A percentile compares a stretch with the other conserved stretches of the same genome.
These are phyloP conservation scores for Globodera ellingtonae DNA, from an alignment of 1,140 invertebrate genomes.

Conservation along the genomic window DNA sequence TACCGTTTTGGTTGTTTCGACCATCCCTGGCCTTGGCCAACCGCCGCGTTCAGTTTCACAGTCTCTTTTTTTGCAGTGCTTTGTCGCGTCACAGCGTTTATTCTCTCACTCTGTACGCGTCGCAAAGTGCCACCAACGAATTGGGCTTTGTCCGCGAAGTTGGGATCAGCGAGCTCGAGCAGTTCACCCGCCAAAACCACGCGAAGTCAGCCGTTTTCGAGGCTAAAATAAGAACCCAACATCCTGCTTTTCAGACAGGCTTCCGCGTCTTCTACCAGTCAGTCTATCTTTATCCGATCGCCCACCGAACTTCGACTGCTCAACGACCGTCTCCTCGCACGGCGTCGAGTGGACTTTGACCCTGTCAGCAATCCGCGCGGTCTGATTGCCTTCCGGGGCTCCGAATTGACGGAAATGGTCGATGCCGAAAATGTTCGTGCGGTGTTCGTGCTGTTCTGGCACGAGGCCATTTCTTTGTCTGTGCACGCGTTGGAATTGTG, in stretches of 20 bases:
- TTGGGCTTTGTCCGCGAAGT: constrained; percentile 52
- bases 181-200: constrained; percentile 44
- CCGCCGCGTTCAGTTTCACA: neutral
- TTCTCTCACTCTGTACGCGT: constrained; percentile 42
- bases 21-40: too few relatives aligned
- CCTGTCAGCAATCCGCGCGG: neutral
- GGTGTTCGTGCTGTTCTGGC: constrained; percentile 49
- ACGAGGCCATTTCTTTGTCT: constrained; percentile 40
- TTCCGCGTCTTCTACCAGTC: constrained; percentile 1
- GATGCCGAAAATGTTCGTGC: constrained; percentile 22
- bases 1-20: neutral
- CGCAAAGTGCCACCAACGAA: constrained; percentile 29
- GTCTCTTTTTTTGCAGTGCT: constrained; percentile 45
- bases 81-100: constrained; percentile 43
- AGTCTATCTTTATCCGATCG: constrained; percentile 45
- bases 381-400: constrained; percentile 30
- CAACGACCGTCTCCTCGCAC: constrained; percentile 46
- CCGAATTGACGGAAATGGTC: constrained; percentile 30
- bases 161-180: constrained; percentile 36
- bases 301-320: constrained; percentile 39
- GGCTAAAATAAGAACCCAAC: too few relatives aligned
- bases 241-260: constrained; percentile 4
- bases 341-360: constrained; percentile 20
- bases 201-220: neutral
- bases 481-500: constrained; percentile 41